Conservation (phyloP, 2,797 vertebrate genomes). For the Neopelma chrysocephalum region DNA sequence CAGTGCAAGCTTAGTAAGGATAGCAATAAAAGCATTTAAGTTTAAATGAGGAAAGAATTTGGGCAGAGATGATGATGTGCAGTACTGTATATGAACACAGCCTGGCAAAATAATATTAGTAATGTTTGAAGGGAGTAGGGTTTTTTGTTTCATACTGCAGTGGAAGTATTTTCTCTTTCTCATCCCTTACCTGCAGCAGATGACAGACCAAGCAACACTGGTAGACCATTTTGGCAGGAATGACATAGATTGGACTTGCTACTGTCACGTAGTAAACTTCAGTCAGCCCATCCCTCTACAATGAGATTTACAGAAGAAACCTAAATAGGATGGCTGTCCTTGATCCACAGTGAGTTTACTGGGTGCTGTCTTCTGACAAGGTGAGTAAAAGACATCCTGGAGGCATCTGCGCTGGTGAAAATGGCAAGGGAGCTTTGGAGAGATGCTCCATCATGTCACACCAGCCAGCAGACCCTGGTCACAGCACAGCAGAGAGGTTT, state of each 20-base stretch:
- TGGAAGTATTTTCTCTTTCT: background rate
- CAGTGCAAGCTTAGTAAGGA: background rate
- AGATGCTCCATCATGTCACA: background rate
- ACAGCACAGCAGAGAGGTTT: rapidly evolving
- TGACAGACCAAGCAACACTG: background rate
- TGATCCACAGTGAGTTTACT: background rate
- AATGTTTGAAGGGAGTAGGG: background rate
- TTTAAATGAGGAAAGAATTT: background rate
- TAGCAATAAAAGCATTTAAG: background rate
- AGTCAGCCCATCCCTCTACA: background rate
- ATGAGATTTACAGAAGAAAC: background rate
- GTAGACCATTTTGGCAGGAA: background rate
- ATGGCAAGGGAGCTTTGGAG: background rate
- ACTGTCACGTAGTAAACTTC: background rate
- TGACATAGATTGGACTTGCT: background rate
- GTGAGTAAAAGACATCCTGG: background rate
- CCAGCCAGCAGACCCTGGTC: background rate
- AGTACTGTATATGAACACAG: background rate
- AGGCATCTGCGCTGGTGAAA: background rate
- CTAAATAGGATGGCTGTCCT: background rate
- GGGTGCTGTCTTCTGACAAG: background rate
- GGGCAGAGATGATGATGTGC: background rate
- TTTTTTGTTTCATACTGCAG: background rate
- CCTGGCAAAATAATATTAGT: background rate
- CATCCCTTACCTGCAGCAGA: background rate